Percentiles rank a stretch among this genome's conserved stretches.
Conservation (phyloP, 2,113 vertebrate species). For the Typhlomys cinereus region DNA sequence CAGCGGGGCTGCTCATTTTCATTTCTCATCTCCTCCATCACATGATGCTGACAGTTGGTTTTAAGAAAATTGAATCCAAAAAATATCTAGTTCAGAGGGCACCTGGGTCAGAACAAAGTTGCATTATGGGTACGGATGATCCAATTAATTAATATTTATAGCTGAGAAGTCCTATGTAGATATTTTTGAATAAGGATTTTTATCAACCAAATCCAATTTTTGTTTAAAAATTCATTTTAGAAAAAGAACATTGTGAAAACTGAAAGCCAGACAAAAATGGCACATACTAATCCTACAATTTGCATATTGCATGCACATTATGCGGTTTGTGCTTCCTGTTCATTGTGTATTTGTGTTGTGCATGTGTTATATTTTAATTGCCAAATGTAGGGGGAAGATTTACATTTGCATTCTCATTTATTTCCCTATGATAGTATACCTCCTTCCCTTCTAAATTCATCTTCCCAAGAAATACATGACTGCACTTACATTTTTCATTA, state of each 20-base stretch:
- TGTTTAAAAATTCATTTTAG: constrained; percentile 67
- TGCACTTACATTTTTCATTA: constrained; percentile 48
- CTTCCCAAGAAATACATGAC: background rate
- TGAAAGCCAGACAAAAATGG: constrained; percentile 62
- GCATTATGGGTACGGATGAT: constrained; percentile 87
- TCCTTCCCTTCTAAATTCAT: background rate
- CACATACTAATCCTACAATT: constrained; percentile 63
- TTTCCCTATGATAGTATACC: background rate
- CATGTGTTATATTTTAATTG: background rate
- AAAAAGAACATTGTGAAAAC: constrained; percentile 63
- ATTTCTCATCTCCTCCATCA: constrained; percentile 88
- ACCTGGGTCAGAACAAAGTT: constrained; percentile 87
- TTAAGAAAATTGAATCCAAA: constrained; percentile 88
- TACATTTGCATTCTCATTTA: background rate
- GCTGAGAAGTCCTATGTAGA: constrained; percentile 80
- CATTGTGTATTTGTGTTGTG: constrained; percentile 40
- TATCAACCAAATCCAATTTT: constrained; percentile 80
- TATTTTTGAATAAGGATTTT: constrained; percentile 80
- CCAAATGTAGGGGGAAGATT: constrained; percentile 1
- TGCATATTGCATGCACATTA: background rate
- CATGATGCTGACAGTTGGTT: constrained; percentile 89
- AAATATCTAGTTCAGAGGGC: constrained; percentile 89
- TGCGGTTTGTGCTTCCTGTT: constrained; percentile 49
- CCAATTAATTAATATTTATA: constrained; percentile 89
- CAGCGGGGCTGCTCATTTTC: constrained; percentile 88